These are phyloP conservation scores for Melospiza georgiana DNA, from an alignment of 2,113 vertebrate genomes.

Conservation along the genomic window DNA sequence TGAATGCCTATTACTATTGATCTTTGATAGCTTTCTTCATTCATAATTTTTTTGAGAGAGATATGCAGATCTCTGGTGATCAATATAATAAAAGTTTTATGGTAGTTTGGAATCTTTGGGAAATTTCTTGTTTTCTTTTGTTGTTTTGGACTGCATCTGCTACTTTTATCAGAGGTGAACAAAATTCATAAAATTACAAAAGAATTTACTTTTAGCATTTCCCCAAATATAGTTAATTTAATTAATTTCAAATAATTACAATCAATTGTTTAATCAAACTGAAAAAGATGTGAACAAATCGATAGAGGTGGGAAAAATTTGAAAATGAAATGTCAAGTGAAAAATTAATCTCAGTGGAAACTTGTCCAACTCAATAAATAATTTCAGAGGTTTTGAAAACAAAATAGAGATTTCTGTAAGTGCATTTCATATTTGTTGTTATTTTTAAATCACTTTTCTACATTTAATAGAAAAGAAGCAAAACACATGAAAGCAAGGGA, in stretches of 20 bases:
- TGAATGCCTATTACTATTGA: background rate
- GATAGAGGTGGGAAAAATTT: background rate
- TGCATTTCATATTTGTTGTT: background rate
- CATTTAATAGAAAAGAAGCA: background rate
- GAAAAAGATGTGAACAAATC: background rate
- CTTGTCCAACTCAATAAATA: background rate
- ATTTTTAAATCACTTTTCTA: background rate
- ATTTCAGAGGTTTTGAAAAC: background rate
- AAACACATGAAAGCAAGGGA: background rate
- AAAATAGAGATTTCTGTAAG: background rate
- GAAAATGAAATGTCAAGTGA: background rate
- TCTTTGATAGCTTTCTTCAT: background rate
- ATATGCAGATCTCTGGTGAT: rapidly evolving
- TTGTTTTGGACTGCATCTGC: background rate
- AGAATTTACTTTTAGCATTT: background rate
- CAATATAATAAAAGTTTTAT: background rate
- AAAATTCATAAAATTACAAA: background rate
- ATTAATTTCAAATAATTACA: background rate
- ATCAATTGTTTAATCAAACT: background rate
- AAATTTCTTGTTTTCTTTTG: background rate
- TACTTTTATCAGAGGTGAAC: background rate
- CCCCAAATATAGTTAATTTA: background rate
- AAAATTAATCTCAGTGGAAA: background rate
- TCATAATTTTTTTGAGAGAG: background rate
- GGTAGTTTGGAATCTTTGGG: background rate